Evolutionary conservation across 2,113 vertebrate genomes (phyloP), one percentile per base, ranked within the genome.

Genomic region (Lophura nycthemera): DNA sequence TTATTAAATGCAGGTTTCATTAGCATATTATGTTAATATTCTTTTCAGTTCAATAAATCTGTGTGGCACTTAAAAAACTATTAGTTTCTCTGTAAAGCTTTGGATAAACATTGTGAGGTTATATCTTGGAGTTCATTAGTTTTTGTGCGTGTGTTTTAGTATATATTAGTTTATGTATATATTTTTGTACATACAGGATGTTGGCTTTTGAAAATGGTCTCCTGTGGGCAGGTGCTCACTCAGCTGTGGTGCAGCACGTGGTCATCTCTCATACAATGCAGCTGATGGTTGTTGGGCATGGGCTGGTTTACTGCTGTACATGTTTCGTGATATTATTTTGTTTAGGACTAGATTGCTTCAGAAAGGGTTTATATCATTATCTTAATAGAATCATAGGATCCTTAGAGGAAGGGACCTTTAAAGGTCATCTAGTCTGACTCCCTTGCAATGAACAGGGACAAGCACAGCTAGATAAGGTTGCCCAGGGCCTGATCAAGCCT

Each of bases 1-100:
- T 80, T 89, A 90, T 21, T 73, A 85, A 92, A 82, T 78, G 79
- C 50, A n/a, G 13, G 52, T 67, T 94, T 82, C 65, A 81, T 90
- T 87, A 73, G 86, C 60, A 38, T 82, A 60, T 42, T 63, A 30
- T 80, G 36, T 67, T 83, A 77, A 88, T 90, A 69, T 43, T 85
- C 59, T 81, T 76, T 59, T 36, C 60, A 73, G 47, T 85, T 85
- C 25, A 19, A 22, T 54, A 57, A 25, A 60, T 77, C 57, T 57
- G 15, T 20, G 60, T 38, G 57, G 38, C 50, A 78, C 56, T 78
- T 82, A 93, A 72, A 67, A 82, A 77, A 20, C 75, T 81, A 64
- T 78, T 63, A 78, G n/a, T 30, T 74, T 54, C 56, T 92, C 75
- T 48, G 7, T 34, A 77, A 69, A 70, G 80, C 66, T 82, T 38